phyloP scores from a whole-genome alignment of 2,113 vertebrate genomes.

The Mormoops blainvillei region DNA sequence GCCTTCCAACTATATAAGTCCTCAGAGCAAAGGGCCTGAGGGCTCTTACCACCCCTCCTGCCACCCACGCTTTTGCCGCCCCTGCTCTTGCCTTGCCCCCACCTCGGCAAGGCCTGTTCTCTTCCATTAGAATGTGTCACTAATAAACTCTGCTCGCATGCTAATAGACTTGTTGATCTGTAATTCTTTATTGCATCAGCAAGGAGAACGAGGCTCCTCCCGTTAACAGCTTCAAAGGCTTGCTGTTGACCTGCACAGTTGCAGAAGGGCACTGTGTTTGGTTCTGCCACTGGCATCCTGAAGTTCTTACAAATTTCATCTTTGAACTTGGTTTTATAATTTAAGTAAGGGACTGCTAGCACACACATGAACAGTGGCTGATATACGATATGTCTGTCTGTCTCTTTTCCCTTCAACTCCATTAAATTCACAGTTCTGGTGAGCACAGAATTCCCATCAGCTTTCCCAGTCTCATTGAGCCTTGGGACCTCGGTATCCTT shows the following conservation, averaged over 20 bases:
- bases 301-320: background rate
- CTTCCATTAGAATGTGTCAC: too few relatives aligned
- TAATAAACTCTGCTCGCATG: too few relatives aligned
- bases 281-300: background rate
- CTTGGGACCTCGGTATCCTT: background rate
- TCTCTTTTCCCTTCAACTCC: background rate
- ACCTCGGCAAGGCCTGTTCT: too few relatives aligned
- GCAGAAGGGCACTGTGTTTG: background rate
- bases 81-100: too few relatives aligned
- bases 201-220: too few relatives aligned
- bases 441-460: background rate
- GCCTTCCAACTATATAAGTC: too few relatives aligned
- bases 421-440: background rate
- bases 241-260: background rate
- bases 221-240: background rate
- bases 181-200: too few relatives aligned
- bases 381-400: too few relatives aligned
- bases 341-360: background rate
- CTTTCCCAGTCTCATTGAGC: background rate
- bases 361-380: background rate
- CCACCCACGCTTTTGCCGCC: too few relatives aligned
- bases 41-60: too few relatives aligned
- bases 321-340: background rate
- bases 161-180: too few relatives aligned
- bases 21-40: too few relatives aligned